Conservation (phyloP, 2,888 invertebrate species). For the Campoletis raptor region DNA sequence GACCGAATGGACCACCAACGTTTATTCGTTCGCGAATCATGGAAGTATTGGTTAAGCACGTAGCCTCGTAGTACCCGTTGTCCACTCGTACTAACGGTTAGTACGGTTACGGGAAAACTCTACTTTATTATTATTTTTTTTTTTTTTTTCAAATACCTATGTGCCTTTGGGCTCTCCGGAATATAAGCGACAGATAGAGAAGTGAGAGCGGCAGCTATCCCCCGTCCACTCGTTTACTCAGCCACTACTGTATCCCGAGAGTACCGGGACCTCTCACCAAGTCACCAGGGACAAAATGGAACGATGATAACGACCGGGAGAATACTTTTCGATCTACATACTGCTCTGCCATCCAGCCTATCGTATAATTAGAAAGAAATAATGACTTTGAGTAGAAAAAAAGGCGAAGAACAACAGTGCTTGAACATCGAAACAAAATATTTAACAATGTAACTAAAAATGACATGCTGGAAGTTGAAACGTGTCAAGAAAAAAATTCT, state of each 20-base stretch:
- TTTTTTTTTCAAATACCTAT: slow-evolving; percentile 58
- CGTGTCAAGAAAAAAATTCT: slow-evolving; percentile 8
- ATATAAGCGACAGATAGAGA: slow-evolving; percentile 50
- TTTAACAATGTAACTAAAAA: neutral
- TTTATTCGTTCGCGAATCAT: slow-evolving; percentile 47
- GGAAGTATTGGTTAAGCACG: slow-evolving; percentile 67
- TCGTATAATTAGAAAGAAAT: slow-evolving; percentile 57
- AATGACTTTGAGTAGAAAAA: slow-evolving; percentile 8
- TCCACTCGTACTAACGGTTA: slow-evolving; percentile 68
- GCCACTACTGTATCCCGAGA: slow-evolving; percentile 17
- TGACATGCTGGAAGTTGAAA: neutral
- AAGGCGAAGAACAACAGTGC: slow-evolving; percentile 6
- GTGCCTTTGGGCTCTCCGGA: slow-evolving; percentile 42
- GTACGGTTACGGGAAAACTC: slow-evolving; percentile 58
- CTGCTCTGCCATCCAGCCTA: slow-evolving; percentile 18
- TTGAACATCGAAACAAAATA: slow-evolving; percentile 23
- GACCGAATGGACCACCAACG: slow-evolving; percentile 17
- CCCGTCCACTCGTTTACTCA: slow-evolving; percentile 49
- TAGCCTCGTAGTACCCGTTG: slow-evolving; percentile 58
- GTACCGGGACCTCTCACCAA: slow-evolving; percentile 26
- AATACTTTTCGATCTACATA: slow-evolving; percentile 32
- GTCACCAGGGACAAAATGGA: slow-evolving; percentile 60
- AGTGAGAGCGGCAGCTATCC: slow-evolving; percentile 31
- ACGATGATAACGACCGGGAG: slow-evolving; percentile 64
- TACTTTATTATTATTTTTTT: slow-evolving; percentile 52